phyloP scores from a whole-genome alignment of 2,113 vertebrate species.

The Nicator chloris region DNA sequence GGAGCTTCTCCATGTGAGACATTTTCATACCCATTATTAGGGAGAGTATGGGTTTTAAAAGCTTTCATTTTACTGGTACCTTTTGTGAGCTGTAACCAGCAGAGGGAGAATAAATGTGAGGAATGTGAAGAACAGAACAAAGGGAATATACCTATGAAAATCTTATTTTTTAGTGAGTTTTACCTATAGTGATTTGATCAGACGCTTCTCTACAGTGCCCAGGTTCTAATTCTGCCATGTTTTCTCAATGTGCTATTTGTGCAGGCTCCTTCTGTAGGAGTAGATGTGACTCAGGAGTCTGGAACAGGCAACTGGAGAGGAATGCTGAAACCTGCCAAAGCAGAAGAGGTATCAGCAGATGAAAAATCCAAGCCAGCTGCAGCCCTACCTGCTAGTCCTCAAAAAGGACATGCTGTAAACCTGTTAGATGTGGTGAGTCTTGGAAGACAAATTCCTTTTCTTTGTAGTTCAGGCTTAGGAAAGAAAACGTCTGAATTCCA shows the following conservation, averaged over 20 bases:
- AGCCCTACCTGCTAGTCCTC: slow-evolving; percentile 78
- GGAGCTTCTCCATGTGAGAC: not conserved
- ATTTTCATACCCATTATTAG: not conserved
- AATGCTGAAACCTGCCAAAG: slow-evolving; percentile 89
- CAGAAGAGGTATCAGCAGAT: slow-evolving; percentile 69
- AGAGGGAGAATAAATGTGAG: not conserved
- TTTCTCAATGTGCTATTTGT: slow-evolving; percentile 35
- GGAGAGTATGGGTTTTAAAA: not conserved
- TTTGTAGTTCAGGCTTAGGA: not conserved
- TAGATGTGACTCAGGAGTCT: slow-evolving; percentile 80
- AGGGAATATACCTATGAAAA: not conserved
- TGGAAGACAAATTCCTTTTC: not conserved
- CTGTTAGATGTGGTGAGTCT: slow-evolving; percentile 90
- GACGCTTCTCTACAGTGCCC: not conserved
- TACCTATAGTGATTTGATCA: not conserved
- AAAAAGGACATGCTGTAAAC: slow-evolving; percentile 91
- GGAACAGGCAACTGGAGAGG: slow-evolving; percentile 91
- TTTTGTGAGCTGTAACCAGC: not conserved
- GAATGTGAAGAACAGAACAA: not conserved
- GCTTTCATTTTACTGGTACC: not conserved
- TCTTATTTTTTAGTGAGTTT: not conserved
- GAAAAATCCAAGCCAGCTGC: slow-evolving; percentile 73
- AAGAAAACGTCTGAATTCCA: not conserved
- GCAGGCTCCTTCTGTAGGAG: slow-evolving; percentile 53
- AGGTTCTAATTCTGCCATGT: not conserved